Evolutionary conservation across 1,140 invertebrate genomes (phyloP).

Genomic region (Brachionus angularis): DNA sequence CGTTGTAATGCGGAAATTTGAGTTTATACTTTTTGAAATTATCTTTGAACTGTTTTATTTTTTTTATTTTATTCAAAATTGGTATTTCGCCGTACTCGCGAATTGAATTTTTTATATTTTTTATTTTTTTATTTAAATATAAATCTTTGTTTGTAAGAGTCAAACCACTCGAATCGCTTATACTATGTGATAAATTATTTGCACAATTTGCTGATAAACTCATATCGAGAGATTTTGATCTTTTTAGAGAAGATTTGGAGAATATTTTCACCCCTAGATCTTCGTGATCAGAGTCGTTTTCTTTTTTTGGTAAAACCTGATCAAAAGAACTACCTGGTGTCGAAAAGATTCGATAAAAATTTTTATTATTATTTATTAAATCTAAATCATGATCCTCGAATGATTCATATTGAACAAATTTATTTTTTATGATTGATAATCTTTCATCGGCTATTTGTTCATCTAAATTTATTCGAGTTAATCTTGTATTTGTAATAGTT

Average conservation of each 20-base stretch:
- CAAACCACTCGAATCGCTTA: conserved; percentile 2
- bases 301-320: no score
- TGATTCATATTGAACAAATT: no score
- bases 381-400: no score
- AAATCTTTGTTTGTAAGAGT: not conserved
- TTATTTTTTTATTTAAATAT: conserved; percentile 19
- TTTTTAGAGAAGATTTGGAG: not conserved
- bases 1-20: conserved; percentile 3
- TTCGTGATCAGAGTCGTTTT: conserved; percentile 2
- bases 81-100: conserved; percentile 17
- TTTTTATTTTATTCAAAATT: conserved; percentile 21
- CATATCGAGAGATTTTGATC: conserved; percentile 15
- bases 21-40: conserved; percentile 1
- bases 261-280: not conserved
- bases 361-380: no score
- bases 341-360: no score
- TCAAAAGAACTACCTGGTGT: no score
- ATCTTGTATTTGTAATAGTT: not conserved
- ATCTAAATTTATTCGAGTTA: no score
- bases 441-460: no score
- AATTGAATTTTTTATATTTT: conserved; percentile 11
- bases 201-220: conserved; percentile 16
- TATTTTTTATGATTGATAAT: no score
- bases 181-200: conserved; percentile 13
- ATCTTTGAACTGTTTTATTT: not conserved